phyloP scores from a whole-genome alignment of 2,797 vertebrate species.

The Octomys mimax region DNA sequence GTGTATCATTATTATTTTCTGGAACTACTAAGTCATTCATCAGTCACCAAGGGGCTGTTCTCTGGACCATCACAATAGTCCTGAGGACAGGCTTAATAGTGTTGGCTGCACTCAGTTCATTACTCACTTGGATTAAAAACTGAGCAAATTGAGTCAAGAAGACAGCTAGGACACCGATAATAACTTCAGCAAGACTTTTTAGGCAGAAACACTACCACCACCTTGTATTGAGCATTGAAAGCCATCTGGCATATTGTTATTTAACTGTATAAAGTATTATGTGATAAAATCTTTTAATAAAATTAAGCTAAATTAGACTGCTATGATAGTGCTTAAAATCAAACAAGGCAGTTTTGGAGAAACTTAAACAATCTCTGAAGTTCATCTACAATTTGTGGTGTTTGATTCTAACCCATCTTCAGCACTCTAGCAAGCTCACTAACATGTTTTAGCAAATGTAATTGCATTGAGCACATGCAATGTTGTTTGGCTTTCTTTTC shows the following conservation, averaged over 20 bases:
- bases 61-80: not conserved
- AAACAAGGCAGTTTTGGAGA: not conserved
- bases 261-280: not conserved
- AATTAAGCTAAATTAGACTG: not conserved
- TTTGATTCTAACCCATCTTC: not conserved
- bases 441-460: not conserved
- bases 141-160: not conserved
- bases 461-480: not conserved
- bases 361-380: not conserved
- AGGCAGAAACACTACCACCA: not conserved
- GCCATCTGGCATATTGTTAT: not conserved
- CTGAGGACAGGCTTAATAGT: not conserved
- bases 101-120: not conserved
- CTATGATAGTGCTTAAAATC: not conserved
- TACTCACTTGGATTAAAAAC: not conserved
- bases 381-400: not conserved
- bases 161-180: not conserved
- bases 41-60: not conserved
- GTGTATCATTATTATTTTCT: not conserved
- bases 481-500: slow-evolving; percentile 38
- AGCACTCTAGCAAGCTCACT: not conserved
- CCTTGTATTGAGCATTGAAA: not conserved
- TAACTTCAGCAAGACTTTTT: not conserved
- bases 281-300: not conserved
- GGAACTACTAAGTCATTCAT: not conserved